A percentile compares a stretch with the other conserved stretches of the same genome.
Evolutionary conservation across 2,888 invertebrate species (phyloP).

Genomic region (Torymus auratus): DNA sequence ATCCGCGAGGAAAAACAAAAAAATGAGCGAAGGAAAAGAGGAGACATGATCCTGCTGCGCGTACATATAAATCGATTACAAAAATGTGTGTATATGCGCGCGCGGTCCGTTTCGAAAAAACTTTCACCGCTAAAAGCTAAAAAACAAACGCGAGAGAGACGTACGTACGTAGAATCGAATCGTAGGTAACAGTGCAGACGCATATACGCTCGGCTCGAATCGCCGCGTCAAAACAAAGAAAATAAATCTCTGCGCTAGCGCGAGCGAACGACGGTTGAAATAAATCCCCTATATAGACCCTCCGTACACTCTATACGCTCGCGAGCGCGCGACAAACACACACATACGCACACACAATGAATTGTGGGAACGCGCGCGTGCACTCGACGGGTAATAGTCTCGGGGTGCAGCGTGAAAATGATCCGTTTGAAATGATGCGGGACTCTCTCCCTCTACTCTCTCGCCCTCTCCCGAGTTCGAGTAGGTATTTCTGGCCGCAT

Average conservation of each 20-base stretch:
- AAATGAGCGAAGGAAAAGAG: too few species aligned
- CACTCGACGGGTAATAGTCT: slow-evolving; percentile 41
- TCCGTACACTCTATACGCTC: not conserved
- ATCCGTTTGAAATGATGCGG: slow-evolving; percentile 55
- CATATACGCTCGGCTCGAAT: not conserved
- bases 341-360: slow-evolving; percentile 21
- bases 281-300: not conserved
- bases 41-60: too few species aligned
- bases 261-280: slow-evolving; percentile 28
- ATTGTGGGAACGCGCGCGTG: slow-evolving; percentile 37
- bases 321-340: not conserved
- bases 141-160: not conserved
- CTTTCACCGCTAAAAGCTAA: not conserved
- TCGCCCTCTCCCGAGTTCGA: not conserved
- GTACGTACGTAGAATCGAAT: too few species aligned
- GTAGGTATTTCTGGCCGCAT: slow-evolving; percentile 11
- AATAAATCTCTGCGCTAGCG: slow-evolving; percentile 40
- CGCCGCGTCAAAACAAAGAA: slow-evolving; percentile 54
- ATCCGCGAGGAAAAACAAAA: too few species aligned
- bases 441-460: slow-evolving; percentile 3
- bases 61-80: slow-evolving; percentile 31
- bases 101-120: too few species aligned
- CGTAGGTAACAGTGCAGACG: not conserved
- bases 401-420: slow-evolving; percentile 43
- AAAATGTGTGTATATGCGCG: slow-evolving; percentile 7